Percentiles rank a stretch among this genome's conserved stretches.
phyloP scores from a whole-genome alignment of 2,888 invertebrate species.

The Neoscelio sp. region DNA sequence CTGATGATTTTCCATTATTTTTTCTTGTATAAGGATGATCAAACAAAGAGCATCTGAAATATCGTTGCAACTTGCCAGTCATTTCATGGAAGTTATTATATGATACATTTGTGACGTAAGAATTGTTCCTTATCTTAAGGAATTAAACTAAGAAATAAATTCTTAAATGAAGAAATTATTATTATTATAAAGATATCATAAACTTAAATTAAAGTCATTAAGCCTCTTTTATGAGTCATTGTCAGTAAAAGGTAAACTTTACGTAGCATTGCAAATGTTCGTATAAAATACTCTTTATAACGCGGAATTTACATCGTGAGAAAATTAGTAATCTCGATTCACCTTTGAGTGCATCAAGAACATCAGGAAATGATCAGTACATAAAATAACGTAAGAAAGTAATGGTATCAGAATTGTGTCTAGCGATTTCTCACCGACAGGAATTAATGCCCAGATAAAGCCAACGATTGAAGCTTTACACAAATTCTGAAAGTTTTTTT shows the following conservation, averaged over 20 bases:
- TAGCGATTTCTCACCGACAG: conserved; percentile 6
- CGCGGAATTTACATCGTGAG: neutral
- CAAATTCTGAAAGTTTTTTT: conserved; percentile 33
- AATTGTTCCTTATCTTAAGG: too few relatives aligned
- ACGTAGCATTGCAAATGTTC: neutral
- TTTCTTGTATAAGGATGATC: too few relatives aligned
- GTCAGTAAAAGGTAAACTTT: too few relatives aligned
- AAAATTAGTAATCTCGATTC: conserved; percentile 22
- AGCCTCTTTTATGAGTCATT: conserved; percentile 7
- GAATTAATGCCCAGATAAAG: conserved; percentile 41
- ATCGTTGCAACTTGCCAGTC: too few relatives aligned
- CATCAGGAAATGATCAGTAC: conserved; percentile 7
- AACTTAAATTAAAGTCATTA: neutral
- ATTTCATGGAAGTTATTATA: too few relatives aligned
- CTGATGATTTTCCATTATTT: too few relatives aligned
- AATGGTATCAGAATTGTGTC: neutral
- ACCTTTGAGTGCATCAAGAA: neutral
- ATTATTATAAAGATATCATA: too few relatives aligned
- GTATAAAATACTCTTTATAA: neutral
- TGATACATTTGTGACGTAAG: too few relatives aligned
- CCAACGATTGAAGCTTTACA: conserved; percentile 42
- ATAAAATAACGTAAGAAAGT: conserved; percentile 32
- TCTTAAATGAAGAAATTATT: too few relatives aligned
- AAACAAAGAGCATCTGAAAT: too few relatives aligned
- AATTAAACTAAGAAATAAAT: too few relatives aligned